Conservation (phyloP, 2,113 vertebrate genomes). For the Tupaia tana region DNA sequence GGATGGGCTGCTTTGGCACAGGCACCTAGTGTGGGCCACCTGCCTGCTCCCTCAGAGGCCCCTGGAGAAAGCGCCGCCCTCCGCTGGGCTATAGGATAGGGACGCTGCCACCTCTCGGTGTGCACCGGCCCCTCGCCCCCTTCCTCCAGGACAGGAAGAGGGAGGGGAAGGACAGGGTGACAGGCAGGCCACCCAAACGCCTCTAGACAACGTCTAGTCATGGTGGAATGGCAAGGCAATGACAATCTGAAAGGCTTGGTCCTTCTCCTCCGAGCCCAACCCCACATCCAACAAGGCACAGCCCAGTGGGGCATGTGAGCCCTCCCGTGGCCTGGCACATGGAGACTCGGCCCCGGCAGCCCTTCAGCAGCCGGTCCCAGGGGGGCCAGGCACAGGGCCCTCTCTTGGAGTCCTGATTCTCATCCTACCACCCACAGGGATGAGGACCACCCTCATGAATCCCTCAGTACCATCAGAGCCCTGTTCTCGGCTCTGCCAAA, state of each 20-base stretch:
- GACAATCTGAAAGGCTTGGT: neutral
- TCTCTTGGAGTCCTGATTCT: too few relatives aligned
- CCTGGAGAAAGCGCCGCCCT: accelerated
- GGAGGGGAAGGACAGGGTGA: accelerated
- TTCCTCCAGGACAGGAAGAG: neutral
- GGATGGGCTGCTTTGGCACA: accelerated
- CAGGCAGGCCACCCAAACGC: neutral
- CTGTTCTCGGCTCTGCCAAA: neutral
- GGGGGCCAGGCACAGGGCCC: accelerated
- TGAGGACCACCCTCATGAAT: neutral
- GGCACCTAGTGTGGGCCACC: accelerated
- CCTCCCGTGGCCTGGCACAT: neutral
- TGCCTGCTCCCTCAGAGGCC: neutral
- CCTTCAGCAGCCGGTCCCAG: accelerated
- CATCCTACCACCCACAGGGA: neutral
- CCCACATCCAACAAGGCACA: accelerated
- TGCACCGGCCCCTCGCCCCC: accelerated
- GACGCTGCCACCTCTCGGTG: neutral
- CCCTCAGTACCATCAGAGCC: neutral
- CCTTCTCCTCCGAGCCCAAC: accelerated
- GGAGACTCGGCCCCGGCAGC: accelerated
- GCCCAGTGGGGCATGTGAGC: neutral
- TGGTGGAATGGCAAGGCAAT: neutral
- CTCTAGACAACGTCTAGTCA: accelerated
- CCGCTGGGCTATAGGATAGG: accelerated